phyloP scores from a whole-genome alignment of 2,888 invertebrate species.

The Epinotia ramella region DNA sequence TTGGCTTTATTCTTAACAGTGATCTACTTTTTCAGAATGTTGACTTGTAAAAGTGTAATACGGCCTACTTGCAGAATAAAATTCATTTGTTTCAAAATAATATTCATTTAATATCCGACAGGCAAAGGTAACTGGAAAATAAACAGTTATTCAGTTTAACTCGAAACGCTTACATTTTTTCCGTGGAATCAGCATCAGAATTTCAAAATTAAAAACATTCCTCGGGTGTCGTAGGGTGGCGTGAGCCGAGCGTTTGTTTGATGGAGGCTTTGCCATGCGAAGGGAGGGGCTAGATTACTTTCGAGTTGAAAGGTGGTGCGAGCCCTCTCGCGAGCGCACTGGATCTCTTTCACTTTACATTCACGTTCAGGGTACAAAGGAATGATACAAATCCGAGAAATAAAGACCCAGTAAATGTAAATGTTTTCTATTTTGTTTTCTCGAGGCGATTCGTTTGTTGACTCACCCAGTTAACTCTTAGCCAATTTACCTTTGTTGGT shows the following conservation, averaged over 20 bases:
- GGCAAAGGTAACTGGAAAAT: constrained; percentile 58
- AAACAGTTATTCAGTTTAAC: constrained; percentile 75
- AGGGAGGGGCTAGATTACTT: constrained; percentile 83
- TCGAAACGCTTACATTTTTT: constrained; percentile 75
- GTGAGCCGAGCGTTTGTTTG: constrained; percentile 82
- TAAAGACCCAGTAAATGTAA: constrained; percentile 83
- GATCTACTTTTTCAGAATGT: too few species aligned
- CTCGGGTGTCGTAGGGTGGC: constrained; percentile 82
- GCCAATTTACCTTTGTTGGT: constrained; percentile 75
- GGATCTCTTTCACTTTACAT: constrained; percentile 85
- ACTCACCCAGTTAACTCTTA: constrained; percentile 80
- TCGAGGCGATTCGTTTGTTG: constrained; percentile 79
- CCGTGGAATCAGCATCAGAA: constrained; percentile 82
- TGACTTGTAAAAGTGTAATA: too few species aligned
- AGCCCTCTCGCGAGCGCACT: constrained; percentile 83
- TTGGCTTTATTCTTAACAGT: too few species aligned
- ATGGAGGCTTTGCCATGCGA: constrained; percentile 82
- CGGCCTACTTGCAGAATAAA: too few species aligned
- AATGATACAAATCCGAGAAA: constrained; percentile 84
- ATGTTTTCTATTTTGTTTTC: constrained; percentile 82
- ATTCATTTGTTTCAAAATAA: too few species aligned
- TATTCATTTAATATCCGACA: constrained; percentile 28
- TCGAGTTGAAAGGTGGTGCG: constrained; percentile 85
- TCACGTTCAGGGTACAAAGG: constrained; percentile 83
- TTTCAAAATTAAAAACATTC: constrained; percentile 86